phyloP scores from a whole-genome alignment of 2,797 vertebrate species.

The Sebastes taczanowskii region DNA sequence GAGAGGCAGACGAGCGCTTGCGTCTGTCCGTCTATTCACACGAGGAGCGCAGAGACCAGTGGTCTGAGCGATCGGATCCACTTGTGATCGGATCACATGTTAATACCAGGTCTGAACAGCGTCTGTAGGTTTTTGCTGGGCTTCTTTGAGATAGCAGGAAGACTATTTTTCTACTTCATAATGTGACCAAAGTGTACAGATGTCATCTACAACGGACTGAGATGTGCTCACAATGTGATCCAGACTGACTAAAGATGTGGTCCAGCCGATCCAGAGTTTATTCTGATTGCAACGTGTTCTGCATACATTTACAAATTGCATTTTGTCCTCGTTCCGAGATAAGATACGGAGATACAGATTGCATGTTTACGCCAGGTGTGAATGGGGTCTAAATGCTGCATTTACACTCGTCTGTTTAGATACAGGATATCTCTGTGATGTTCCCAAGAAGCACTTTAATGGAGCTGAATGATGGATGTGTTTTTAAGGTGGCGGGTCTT shows the following conservation, averaged over 20 bases:
- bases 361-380: not conserved
- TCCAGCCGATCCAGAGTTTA: too few relatives aligned
- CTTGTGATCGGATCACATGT: too few relatives aligned
- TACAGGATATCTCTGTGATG: conserved; percentile 14
- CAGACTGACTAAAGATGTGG: not conserved
- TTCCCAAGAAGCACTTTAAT: conserved; percentile 29
- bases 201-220: not conserved
- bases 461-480: conserved; percentile 46
- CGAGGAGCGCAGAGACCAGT: too few relatives aligned
- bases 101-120: too few relatives aligned
- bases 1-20: too few relatives aligned
- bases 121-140: too few relatives aligned
- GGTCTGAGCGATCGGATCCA: too few relatives aligned
- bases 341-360: not conserved
- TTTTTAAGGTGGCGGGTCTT: conserved; percentile 34
- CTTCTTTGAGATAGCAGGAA: not conserved
- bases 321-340: not conserved
- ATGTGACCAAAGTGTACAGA: not conserved
- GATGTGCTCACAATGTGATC: not conserved
- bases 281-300: not conserved
- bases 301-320: not conserved
- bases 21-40: too few relatives aligned
- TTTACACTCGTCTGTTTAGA: conserved; percentile 20
- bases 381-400: conserved; percentile 22
- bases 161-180: not conserved